phyloP scores from a whole-genome alignment of 2,113 vertebrate genomes.

The Perca flavescens region DNA sequence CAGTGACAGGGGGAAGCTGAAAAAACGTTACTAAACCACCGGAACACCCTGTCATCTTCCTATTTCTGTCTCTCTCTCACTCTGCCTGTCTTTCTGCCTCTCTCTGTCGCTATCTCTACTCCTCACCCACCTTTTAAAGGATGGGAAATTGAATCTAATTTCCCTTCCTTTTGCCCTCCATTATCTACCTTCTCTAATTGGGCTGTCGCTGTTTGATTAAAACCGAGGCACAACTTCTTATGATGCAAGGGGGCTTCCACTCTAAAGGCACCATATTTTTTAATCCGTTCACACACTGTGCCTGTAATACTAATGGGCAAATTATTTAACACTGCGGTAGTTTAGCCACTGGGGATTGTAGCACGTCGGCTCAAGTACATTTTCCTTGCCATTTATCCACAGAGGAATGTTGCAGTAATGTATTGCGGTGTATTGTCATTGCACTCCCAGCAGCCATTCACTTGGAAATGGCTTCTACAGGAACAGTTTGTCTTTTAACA shows the following conservation, averaged over 20 bases:
- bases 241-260: constrained; percentile 20
- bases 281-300: constrained; percentile 23
- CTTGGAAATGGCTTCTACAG: constrained; percentile 27
- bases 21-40: constrained; percentile 75
- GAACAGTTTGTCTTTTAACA: constrained; percentile 31
- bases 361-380: constrained; percentile 15
- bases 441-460: constrained; percentile 24
- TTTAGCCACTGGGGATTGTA: constrained; percentile 12
- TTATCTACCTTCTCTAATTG: constrained; percentile 54
- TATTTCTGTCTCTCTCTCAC: constrained; percentile 12
- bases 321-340: constrained; percentile 40
- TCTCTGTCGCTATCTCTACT: not conserved
- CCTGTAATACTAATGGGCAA: constrained; percentile 39
- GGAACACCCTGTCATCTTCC: constrained; percentile 72
- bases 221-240: constrained; percentile 33
- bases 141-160: constrained; percentile 37
- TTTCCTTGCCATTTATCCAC: constrained; percentile 54
- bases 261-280: constrained; percentile 41
- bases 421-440: constrained; percentile 20
- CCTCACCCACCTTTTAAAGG: constrained; percentile 6
- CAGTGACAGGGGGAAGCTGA: constrained; percentile 82
- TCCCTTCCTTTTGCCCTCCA: constrained; percentile 23
- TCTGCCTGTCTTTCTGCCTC: constrained; percentile 20
- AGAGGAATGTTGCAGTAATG: constrained; percentile 46
- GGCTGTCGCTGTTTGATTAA: constrained; percentile 52